Evolutionary conservation across 2,797 vertebrate species (phyloP), one percentile per base, ranked within the genome.

Genomic region (Smutsia temminckii): DNA sequence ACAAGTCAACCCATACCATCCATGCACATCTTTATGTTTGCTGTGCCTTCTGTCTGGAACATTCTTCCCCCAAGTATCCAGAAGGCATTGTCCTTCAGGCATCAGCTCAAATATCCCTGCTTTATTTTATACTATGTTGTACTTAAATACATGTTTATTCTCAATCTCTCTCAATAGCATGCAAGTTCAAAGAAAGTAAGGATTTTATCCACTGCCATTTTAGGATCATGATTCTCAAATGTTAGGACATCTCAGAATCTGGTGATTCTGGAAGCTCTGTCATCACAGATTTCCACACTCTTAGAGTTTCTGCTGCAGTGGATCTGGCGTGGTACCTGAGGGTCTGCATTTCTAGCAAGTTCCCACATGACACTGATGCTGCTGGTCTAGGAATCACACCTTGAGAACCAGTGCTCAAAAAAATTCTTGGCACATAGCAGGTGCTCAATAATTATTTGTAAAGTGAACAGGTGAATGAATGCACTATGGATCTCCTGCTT

Each of bases 1-100:
- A 53, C n/a, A 37, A 29, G 9, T 17, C 32, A 10, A 9, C 6
- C 13, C 18, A 25, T 6, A 37, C 4, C 37, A 21, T 14, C 27
- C 4, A 1, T 3, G 12, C 2, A 0, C 2, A 55, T 34, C 11
- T 42, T 55, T 2, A 3, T 0, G 4, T 27, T 27, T 18, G 7
- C 21, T 2, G 11, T 29, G 13, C 11, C 23, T 11, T 55, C 51
- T 49, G 23, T 21, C 11, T 71, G 37, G 18, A 37, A 40, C 16
- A 16, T 20, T 2, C n/a, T 25, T n/a, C 34, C 12, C 13, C 17
- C 3, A 1, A 32, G 59, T 20, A 7, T 20, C 29, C 10, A 9
- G 17, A 21, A 5, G 17, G 34, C 23, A 3, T 46, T 46, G 2
- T 27, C 29, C 37, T 69, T 16, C 34, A 8, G 1, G 6, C 9